Evolutionary conservation across 2,797 vertebrate genomes (phyloP).

Genomic region (Lithobates pipiens): DNA sequence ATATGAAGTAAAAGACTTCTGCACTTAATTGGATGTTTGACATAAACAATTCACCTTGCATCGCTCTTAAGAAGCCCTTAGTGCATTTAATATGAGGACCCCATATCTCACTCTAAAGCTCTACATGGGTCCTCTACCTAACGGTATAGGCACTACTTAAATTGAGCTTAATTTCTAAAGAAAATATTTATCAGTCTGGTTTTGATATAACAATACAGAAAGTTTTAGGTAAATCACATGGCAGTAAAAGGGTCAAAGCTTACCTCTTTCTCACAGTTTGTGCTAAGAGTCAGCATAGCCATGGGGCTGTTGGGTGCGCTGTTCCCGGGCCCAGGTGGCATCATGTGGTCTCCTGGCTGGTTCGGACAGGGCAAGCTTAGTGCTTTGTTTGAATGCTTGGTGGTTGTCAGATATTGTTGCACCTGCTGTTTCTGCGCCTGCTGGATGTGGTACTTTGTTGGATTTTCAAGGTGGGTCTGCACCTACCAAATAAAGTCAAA

Average conservation of each 20-base stretch:
- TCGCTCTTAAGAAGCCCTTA: too few species aligned
- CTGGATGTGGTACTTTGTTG: conserved; percentile 95
- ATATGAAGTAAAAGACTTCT: too few species aligned
- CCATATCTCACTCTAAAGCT: too few species aligned
- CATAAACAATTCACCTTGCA: too few species aligned
- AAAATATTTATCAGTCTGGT: too few species aligned
- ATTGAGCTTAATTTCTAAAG: too few species aligned
- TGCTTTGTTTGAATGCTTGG: conserved; percentile 89
- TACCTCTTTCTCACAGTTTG: conserved; percentile 99
- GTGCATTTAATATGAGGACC: too few species aligned
- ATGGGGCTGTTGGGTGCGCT: conserved; percentile 98
- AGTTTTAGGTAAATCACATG: too few species aligned
- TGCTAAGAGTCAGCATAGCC: conserved; percentile 94
- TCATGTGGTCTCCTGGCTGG: conserved; percentile 93
- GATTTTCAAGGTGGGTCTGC: conserved; percentile 95
- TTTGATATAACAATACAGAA: too few species aligned
- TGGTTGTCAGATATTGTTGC: conserved; percentile 95
- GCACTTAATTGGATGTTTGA: too few species aligned
- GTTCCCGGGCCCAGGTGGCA: conserved; percentile 91
- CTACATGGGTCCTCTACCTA: too few species aligned
- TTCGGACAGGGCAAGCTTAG: conserved; percentile 93
- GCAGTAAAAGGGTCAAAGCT: neutral
- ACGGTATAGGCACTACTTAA: too few species aligned
- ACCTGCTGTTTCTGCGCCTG: conserved; percentile 97
- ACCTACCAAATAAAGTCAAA: conserved; percentile 75